Conservation (phyloP, 2,797 vertebrate genomes). For the Tarsius wallacei region DNA sequence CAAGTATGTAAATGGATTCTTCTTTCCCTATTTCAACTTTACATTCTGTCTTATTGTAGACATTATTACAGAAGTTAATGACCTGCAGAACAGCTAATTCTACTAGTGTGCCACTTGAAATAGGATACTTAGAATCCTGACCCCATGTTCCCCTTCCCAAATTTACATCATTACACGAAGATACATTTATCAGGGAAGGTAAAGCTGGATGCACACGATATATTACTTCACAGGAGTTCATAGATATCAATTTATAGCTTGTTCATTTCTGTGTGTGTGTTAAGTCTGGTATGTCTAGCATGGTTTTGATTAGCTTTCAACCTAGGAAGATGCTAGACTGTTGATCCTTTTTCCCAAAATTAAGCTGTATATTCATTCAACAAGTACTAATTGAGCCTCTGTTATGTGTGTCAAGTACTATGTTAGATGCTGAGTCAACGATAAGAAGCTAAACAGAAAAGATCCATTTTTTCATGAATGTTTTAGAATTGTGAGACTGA, state of each 20-base stretch:
- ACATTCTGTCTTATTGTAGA: not conserved
- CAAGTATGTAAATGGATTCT: not conserved
- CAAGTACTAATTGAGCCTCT: not conserved
- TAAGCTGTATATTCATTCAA: constrained; percentile 17
- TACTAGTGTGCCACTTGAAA: not conserved
- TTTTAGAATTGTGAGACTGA: not conserved
- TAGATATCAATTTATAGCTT: not conserved
- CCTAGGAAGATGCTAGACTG: constrained; percentile 1
- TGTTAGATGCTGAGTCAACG: not conserved
- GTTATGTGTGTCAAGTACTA: not conserved
- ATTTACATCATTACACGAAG: not conserved
- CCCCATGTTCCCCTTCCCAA: not conserved
- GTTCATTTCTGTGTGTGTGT: not conserved
- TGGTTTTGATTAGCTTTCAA: not conserved
- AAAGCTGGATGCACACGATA: not conserved
- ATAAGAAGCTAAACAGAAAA: not conserved
- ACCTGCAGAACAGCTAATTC: not conserved
- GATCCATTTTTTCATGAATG: not conserved
- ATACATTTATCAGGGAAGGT: not conserved
- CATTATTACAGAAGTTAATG: constrained; percentile 1
- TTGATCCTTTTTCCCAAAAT: not conserved
- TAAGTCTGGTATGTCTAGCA: not conserved
- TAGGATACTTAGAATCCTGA: not conserved
- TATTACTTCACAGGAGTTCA: constrained; percentile 9
- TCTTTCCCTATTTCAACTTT: not conserved